These are phyloP conservation scores for Hemithea aestivaria DNA, from an alignment of 2,888 invertebrate genomes.

Conservation along the genomic window DNA sequence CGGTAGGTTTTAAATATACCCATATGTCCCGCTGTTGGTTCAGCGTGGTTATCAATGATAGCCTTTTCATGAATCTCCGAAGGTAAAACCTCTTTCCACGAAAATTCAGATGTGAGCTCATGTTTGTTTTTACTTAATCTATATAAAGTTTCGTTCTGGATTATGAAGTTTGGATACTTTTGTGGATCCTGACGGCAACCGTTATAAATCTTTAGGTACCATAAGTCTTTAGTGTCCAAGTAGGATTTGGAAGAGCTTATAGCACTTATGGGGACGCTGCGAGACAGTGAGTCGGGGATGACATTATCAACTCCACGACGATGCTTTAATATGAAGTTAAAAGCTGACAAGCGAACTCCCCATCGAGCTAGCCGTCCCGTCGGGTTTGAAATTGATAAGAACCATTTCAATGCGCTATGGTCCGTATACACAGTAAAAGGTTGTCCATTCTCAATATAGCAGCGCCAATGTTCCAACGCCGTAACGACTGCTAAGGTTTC, in stretches of 20 bases:
- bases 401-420: constrained; percentile 29
- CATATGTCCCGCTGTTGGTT: constrained; percentile 24
- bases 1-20: constrained; percentile 30
- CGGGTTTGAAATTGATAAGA: constrained; percentile 23
- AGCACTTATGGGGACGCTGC: constrained; percentile 3
- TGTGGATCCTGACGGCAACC: constrained; percentile 13
- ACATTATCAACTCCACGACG: constrained; percentile 27
- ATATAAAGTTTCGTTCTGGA: constrained; percentile 20
- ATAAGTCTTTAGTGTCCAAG: neutral
- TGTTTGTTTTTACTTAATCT: constrained; percentile 15
- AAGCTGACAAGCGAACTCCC: constrained; percentile 28
- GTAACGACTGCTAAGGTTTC: no score
- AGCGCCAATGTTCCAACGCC: no score
- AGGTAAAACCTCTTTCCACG: constrained; percentile 20
- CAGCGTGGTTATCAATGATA: constrained; percentile 21
- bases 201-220: constrained; percentile 26
- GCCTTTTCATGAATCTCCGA: constrained; percentile 3
- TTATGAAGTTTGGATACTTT: constrained; percentile 16
- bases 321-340: constrained; percentile 29
- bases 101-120: constrained; percentile 19
- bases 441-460: no score
- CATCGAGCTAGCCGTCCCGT: constrained; percentile 31
- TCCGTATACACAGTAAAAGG: no score
- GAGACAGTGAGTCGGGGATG: constrained; percentile 26
- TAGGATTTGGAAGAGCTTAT: neutral